Conservation (phyloP, 1,140 invertebrate genomes). For the Rhyzopertha dominica region DNA sequence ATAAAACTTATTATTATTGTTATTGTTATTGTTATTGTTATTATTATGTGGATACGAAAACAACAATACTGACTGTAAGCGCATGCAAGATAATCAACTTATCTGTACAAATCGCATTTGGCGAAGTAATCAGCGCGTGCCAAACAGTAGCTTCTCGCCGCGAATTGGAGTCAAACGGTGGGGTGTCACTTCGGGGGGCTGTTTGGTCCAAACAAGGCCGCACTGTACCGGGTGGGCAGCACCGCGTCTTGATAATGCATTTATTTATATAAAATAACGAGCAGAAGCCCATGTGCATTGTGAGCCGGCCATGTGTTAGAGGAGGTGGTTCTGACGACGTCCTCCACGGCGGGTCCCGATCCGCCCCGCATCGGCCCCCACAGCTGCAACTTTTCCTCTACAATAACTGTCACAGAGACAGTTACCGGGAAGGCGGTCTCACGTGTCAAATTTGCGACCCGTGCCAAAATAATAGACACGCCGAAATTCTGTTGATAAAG, state of each 20-base stretch:
- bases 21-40: no score
- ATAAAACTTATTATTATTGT: no score
- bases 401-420: constrained; percentile 15
- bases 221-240: constrained; percentile 18
- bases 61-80: no score
- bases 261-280: constrained; percentile 20
- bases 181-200: constrained; percentile 21
- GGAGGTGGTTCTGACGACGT: constrained; percentile 19
- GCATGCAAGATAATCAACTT: no score
- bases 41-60: no score
- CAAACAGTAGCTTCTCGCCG: no score
- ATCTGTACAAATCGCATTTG: no score
- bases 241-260: constrained; percentile 17
- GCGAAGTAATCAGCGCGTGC: no score
- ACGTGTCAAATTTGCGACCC: constrained; percentile 17
- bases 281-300: constrained; percentile 13
- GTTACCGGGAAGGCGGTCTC: constrained; percentile 13
- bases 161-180: no score
- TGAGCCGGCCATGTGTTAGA: constrained; percentile 17
- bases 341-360: constrained; percentile 16
- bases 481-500: no score
- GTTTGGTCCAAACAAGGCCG: constrained; percentile 24
- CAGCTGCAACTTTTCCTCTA: constrained; percentile 11
- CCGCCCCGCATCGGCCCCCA: constrained; percentile 14
- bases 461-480: constrained; percentile 18